phyloP scores from a whole-genome alignment of 1,140 invertebrate species.

The Orius insidiosus region DNA sequence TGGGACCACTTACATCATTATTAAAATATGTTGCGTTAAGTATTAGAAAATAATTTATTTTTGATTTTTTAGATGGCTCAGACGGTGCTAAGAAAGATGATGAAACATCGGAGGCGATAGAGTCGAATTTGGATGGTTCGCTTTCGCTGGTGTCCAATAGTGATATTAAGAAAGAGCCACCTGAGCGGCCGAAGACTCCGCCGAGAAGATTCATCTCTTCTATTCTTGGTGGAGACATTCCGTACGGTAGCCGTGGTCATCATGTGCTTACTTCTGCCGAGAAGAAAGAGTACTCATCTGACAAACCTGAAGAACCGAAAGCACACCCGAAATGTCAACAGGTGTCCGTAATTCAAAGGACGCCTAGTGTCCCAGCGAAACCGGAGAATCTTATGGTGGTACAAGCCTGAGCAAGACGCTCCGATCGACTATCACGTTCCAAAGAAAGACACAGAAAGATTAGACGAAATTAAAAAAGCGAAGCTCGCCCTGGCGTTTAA shows the following conservation, averaged over 20 bases:
- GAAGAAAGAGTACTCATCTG: slow-evolving; percentile 51
- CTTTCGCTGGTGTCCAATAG: too few species aligned
- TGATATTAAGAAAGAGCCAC: slow-evolving; percentile 9
- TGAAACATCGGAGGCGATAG: too few species aligned
- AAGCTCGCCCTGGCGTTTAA: slow-evolving; percentile 24
- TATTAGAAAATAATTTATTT: too few species aligned
- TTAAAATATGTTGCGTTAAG: too few species aligned
- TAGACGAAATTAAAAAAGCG: slow-evolving; percentile 27
- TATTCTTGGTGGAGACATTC: slow-evolving; percentile 48
- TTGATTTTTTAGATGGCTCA: too few species aligned
- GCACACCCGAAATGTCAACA: slow-evolving; percentile 13
- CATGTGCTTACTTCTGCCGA: slow-evolving; percentile 58
- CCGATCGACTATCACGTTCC: slow-evolving; percentile 77
- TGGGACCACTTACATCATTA: too few species aligned
- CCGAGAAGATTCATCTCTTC: slow-evolving; percentile 55
- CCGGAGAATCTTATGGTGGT: slow-evolving; percentile 24
- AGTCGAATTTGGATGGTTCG: too few species aligned
- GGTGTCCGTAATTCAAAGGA: slow-evolving; percentile 60
- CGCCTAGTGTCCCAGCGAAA: slow-evolving; percentile 33
- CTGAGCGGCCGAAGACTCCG: slow-evolving; percentile 21
- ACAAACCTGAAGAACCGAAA: slow-evolving; percentile 30
- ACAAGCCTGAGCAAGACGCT: slow-evolving; percentile 48
- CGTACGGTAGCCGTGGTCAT: slow-evolving; percentile 38
- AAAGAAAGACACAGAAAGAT: slow-evolving; percentile 33
- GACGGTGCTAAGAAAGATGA: too few species aligned